Conservation (phyloP, 2,113 vertebrate species). For the Macquaria australasica region DNA sequence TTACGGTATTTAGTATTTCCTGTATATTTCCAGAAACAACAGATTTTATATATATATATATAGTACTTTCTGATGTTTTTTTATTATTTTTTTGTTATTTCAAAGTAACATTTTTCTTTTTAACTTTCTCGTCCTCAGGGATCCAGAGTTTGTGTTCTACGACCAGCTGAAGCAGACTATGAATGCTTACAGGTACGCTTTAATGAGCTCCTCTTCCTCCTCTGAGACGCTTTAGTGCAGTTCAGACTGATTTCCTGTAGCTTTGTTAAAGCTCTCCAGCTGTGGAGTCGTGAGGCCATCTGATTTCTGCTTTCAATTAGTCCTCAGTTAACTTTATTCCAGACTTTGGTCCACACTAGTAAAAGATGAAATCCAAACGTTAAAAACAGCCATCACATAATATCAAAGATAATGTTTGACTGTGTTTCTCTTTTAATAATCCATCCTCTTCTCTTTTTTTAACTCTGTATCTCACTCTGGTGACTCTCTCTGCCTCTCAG, state of each 20-base stretch:
- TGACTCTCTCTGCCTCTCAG: conserved; percentile 72
- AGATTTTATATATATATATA: not conserved
- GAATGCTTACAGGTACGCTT: conserved; percentile 95
- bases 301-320: not conserved
- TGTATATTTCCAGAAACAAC: not conserved
- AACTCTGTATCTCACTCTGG: not conserved
- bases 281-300: not conserved
- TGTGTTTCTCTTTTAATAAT: not conserved
- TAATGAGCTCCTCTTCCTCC: not conserved
- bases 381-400: not conserved
- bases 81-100: not conserved
- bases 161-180: conserved; percentile 99
- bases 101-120: not conserved
- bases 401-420: too few relatives aligned
- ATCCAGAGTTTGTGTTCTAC: conserved; percentile 99
- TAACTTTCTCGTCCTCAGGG: conserved; percentile 82
- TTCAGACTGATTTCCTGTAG: conserved; percentile 6
- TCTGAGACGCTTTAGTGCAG: not conserved
- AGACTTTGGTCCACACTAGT: not conserved
- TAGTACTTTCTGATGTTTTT: too few relatives aligned
- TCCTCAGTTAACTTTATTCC: not conserved
- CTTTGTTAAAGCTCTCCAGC: not conserved
- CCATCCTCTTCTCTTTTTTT: not conserved
- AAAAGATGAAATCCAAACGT: not conserved
- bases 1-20: too few relatives aligned